phyloP scores from a whole-genome alignment of 2,113 vertebrate genomes.

The Australoheros scitulus region DNA sequence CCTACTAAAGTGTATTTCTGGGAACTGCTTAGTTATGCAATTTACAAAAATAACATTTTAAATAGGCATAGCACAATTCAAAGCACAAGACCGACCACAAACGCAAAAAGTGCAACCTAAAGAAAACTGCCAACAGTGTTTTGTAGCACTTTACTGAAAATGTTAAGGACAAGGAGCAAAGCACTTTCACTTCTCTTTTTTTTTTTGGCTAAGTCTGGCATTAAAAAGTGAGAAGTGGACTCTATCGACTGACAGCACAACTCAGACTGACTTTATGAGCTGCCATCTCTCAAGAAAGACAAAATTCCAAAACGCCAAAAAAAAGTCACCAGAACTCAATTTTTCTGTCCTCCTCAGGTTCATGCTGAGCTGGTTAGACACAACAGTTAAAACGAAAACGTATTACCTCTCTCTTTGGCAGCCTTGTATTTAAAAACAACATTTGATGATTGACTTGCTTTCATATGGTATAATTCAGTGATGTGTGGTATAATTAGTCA shows the following conservation, averaged over 20 bases:
- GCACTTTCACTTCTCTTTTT: conserved; percentile 42
- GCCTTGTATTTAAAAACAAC: no score
- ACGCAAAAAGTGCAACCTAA: neutral
- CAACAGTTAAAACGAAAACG: neutral
- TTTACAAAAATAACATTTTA: neutral
- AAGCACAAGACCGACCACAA: neutral
- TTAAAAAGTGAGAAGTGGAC: conserved; percentile 43
- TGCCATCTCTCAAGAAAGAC: neutral
- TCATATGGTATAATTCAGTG: no score
- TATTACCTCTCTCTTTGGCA: neutral
- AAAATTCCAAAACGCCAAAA: neutral
- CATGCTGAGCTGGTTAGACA: conserved; percentile 11
- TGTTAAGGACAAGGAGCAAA: conserved; percentile 12
- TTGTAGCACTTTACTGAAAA: neutral
- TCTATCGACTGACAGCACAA: neutral
- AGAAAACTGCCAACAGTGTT: neutral
- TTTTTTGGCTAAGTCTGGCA: neutral
- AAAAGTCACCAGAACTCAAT: neutral
- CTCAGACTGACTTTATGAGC: neutral
- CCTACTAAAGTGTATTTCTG: neutral
- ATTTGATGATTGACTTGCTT: no score
- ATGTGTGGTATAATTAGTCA: no score
- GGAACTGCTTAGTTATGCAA: neutral
- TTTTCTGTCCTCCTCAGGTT: conserved; percentile 2
- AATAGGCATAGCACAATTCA: neutral